phyloP scores from a whole-genome alignment of 2,797 vertebrate species.

The Bradypodion pumilum region DNA sequence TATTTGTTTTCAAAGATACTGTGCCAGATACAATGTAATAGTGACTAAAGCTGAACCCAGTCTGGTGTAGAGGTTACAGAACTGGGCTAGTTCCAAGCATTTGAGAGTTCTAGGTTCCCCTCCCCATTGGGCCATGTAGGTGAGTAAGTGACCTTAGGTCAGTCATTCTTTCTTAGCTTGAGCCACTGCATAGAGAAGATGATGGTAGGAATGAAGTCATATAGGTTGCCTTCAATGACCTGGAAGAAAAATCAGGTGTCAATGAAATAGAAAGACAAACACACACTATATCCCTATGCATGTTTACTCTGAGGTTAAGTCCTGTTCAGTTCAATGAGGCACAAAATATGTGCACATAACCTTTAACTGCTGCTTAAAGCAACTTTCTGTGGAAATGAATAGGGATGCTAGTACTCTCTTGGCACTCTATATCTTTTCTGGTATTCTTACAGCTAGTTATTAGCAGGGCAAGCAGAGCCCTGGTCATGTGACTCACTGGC shows the following conservation, averaged over 20 bases:
- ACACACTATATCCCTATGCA: neutral
- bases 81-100: neutral
- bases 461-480: neutral
- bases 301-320: neutral
- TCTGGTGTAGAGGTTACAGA: neutral
- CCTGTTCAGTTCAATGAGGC: neutral
- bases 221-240: no score
- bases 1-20: neutral
- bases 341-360: neutral
- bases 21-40: neutral
- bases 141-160: neutral
- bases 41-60: neutral
- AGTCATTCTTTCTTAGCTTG: no score
- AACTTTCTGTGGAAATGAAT: neutral
- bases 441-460: neutral
- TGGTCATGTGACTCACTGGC: neutral
- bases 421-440: neutral
- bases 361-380: neutral
- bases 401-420: neutral
- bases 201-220: no score
- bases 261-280: no score
- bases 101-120: neutral
- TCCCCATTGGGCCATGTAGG: neutral
- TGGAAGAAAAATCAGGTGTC: no score
- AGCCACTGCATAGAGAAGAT: no score